These are phyloP conservation scores for Leucoma salicis DNA, from an alignment of 2,888 invertebrate species.

Conservation along the genomic window DNA sequence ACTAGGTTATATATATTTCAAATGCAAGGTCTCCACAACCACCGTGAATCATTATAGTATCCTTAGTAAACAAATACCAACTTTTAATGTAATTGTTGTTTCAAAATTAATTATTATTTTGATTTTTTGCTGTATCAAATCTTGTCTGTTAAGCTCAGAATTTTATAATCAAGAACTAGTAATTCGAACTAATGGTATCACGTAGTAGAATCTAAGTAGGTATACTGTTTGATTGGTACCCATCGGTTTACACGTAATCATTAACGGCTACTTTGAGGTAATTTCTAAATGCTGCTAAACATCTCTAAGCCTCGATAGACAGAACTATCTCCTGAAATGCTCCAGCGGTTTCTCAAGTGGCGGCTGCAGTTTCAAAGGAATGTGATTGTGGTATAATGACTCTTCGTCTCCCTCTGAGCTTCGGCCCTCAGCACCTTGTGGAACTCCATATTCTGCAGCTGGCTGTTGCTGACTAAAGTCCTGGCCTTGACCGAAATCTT, in stretches of 20 bases:
- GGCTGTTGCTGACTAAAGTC: conserved; percentile 40
- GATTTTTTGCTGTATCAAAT: no score
- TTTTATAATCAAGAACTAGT: no score
- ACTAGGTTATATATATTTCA: no score
- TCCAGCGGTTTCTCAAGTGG: conserved; percentile 73
- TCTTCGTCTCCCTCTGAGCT: conserved; percentile 48
- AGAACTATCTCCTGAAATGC: conserved; percentile 57
- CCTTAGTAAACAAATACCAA: no score
- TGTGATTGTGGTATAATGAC: conserved; percentile 68
- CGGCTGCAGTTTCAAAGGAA: conserved; percentile 69
- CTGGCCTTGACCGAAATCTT: conserved; percentile 38
- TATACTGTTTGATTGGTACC: no score
- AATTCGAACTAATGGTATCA: no score
- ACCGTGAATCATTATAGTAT: no score
- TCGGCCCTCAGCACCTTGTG: conserved; percentile 67
- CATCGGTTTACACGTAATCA: background rate
- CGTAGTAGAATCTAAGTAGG: no score
- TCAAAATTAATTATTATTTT: no score
- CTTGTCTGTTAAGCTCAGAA: no score
- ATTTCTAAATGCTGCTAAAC: conserved; percentile 21
- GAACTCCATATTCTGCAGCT: conserved; percentile 55
- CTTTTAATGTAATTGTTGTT: no score
- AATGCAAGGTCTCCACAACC: no score
- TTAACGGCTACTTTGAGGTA: conserved; percentile 17
- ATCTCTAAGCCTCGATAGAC: conserved; percentile 8